These are phyloP conservation scores for Macaca mulatta DNA, from an alignment of 2,113 vertebrate genomes.

Conservation along the genomic window DNA sequence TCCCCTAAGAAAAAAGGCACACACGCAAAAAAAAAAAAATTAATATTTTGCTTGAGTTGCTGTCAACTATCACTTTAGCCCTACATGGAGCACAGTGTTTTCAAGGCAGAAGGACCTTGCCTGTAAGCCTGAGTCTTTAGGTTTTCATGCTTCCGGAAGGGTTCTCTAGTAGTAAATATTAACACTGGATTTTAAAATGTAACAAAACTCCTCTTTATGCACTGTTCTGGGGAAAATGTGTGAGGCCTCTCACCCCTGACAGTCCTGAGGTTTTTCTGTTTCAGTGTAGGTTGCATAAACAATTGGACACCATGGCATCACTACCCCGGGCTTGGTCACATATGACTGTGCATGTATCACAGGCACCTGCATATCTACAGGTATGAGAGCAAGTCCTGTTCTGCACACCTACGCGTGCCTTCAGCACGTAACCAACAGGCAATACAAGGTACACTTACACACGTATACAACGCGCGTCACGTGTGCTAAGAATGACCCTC, in stretches of 20 bases:
- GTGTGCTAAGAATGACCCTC: not conserved
- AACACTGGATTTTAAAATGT: constrained; percentile 70
- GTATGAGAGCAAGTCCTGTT: not conserved
- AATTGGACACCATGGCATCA: not conserved
- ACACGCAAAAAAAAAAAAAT: not conserved
- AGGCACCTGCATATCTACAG: constrained; percentile 22
- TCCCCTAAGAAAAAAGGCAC: constrained; percentile 56
- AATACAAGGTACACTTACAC: not conserved
- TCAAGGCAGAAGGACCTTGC: constrained; percentile 50
- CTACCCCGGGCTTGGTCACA: not conserved
- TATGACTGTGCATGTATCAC: not conserved
- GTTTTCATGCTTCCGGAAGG: constrained; percentile 48
- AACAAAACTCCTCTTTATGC: not conserved
- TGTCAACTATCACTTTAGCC: constrained; percentile 56
- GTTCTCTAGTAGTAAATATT: constrained; percentile 59
- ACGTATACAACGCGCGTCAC: fast-evolving
- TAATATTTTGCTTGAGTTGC: constrained; percentile 18
- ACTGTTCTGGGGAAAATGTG: constrained; percentile 36
- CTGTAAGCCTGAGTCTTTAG: constrained; percentile 10
- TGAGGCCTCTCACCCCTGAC: not conserved
- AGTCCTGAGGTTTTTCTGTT: constrained; percentile 55
- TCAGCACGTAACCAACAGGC: not conserved
- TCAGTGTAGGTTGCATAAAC: constrained; percentile 47
- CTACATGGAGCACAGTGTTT: constrained; percentile 16
- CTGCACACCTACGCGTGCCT: not conserved